These are phyloP conservation scores for Leptinotarsa tumamoca DNA, from an alignment of 2,888 invertebrate genomes.

Conservation along the genomic window DNA sequence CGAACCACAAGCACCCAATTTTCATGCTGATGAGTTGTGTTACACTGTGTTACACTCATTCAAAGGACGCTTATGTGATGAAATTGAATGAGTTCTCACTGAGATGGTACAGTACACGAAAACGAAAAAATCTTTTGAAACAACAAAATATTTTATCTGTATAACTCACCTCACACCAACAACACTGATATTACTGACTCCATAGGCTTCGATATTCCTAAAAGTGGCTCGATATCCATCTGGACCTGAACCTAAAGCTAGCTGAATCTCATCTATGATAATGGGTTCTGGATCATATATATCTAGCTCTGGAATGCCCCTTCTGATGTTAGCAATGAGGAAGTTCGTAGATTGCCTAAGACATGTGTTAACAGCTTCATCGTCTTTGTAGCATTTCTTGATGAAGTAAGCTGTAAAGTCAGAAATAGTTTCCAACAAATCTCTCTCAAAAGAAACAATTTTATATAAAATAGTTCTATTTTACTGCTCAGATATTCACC, in stretches of 20 bases:
- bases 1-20: too few species aligned
- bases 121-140: too few species aligned
- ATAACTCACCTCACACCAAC: conserved; percentile 78
- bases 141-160: not conserved
- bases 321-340: conserved; percentile 77
- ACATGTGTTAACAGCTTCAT: conserved; percentile 80
- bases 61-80: too few species aligned
- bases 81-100: too few species aligned
- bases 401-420: conserved; percentile 70
- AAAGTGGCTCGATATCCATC: conserved; percentile 87
- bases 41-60: too few species aligned
- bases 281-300: conserved; percentile 82
- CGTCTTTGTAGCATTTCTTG: conserved; percentile 78
- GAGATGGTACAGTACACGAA: too few species aligned
- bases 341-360: conserved; percentile 80
- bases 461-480: too few species aligned
- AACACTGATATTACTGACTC: conserved; percentile 84
- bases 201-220: conserved; percentile 82
- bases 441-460: too few species aligned
- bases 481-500: too few species aligned
- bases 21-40: too few species aligned
- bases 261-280: conserved; percentile 84
- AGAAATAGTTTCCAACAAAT: too few species aligned
- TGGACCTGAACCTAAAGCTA: conserved; percentile 83
- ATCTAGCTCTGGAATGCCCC: conserved; percentile 81